Evolutionary conservation across 2,797 vertebrate genomes (phyloP), one percentile per base, ranked within the genome.

Genomic region (Rhynchonycteris naso): DNA sequence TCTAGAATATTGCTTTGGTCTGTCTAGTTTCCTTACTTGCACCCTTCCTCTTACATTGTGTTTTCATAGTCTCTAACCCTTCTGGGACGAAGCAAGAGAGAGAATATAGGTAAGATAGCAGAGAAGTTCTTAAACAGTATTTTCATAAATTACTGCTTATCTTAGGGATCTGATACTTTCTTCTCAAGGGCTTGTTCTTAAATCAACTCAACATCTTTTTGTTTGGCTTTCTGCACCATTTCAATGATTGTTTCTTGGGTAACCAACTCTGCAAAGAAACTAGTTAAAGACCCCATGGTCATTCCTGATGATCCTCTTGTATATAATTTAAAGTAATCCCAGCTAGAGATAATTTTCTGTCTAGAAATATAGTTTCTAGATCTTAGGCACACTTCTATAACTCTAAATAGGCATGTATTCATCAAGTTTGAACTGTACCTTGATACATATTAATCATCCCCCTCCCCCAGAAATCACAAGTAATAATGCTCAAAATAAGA

Each of bases 401-500:
- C 56, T 76, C 83, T 68, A 95, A 96, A 74, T 0, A 0, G 22
- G 1, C 9, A 43, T n/a, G 43, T 89, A 93, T 24, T 43, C 4
- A 59, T 93, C 30, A 1, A 18, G 2, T 88, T n/a, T 74, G 68
- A 95, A 93, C 78, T 50, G 78, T 80, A 28, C 28, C 28, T 24
- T 86, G n/a, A 50, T 0, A 95, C 66, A 76, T 88, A 88, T 2
- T 3, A 52, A 52, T n/a, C 19, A 19, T 85, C 87, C 19, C 11
- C 58, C 63, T 68, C 90, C 66, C 0, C 0, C 28, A 19, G 24
- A 21, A 91, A 54, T 91, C 80, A 88, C 88, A 95, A 93, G 75
- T 7, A 91, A 16, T 65, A 78, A 28, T 65, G 96, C 83, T 87
- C 6, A 65, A 95, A 86, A 88, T 50, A 71, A 43, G 85, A 75